phyloP scores from a whole-genome alignment of 2,797 vertebrate genomes.

The Dipus sagitta region DNA sequence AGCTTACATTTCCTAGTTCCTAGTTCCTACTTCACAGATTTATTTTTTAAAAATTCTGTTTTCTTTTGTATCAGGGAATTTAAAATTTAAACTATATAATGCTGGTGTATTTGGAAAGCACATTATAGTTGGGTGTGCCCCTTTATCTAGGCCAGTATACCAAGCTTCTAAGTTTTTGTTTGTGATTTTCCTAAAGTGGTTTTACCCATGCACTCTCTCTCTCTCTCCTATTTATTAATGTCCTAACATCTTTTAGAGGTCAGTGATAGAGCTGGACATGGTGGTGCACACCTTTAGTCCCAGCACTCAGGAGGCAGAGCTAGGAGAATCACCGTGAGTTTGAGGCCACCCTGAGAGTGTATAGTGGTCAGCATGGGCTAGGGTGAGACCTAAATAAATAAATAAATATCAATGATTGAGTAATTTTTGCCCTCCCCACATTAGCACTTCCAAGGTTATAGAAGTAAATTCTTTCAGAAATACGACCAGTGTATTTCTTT shows the following conservation, averaged over 20 bases:
- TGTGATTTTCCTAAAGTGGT: constrained; percentile 34
- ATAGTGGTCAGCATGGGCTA: too few species aligned
- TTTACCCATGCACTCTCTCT: background rate
- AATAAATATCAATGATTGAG: too few species aligned
- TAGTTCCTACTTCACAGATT: constrained; percentile 48
- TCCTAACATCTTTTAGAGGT: constrained; percentile 13
- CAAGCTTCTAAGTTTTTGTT: constrained; percentile 2
- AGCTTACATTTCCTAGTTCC: background rate
- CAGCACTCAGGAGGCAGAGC: too few species aligned
- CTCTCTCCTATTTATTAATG: background rate
- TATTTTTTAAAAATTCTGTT: background rate
- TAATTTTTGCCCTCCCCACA: background rate
- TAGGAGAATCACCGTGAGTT: too few species aligned
- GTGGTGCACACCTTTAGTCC: too few species aligned
- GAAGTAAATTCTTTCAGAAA: constrained; percentile 56
- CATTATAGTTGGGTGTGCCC: background rate
- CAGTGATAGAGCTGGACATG: background rate
- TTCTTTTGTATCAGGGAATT: constrained; percentile 61
- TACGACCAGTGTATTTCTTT: background rate
- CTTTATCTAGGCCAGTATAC: background rate
- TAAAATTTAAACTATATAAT: background rate
- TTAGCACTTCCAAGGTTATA: constrained; percentile 3
- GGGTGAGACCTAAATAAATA: too few species aligned
- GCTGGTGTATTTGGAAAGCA: constrained; percentile 6
- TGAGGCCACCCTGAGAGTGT: too few species aligned